Evolutionary conservation across 2,797 vertebrate species (phyloP).

Genomic region (Eurystomus glaucurus): DNA sequence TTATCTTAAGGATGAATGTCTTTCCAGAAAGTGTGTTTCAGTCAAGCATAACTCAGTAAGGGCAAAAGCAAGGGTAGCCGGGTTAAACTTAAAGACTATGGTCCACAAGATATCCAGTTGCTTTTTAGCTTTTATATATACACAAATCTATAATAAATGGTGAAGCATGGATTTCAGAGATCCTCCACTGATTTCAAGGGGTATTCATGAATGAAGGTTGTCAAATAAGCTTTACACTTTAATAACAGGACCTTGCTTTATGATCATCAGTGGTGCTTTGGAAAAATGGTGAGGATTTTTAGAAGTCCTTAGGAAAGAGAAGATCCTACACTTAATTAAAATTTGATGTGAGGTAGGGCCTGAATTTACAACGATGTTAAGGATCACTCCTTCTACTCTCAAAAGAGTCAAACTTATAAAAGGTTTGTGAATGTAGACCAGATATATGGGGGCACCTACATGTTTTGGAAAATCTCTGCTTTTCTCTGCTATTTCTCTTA

Average conservation of each 20-base stretch:
- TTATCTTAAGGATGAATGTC: not conserved
- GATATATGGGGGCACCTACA: fast-evolving
- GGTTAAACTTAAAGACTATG: not conserved
- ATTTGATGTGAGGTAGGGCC: not conserved
- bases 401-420: not conserved
- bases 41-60: not conserved
- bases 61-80: not conserved
- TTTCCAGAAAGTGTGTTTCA: not conserved
- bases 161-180: not conserved
- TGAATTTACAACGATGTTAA: not conserved
- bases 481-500: not conserved
- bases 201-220: not conserved
- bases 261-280: not conserved
- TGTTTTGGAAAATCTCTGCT: not conserved
- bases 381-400: not conserved
- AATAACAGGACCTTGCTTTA: not conserved
- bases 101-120: not conserved
- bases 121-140: not conserved
- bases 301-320: not conserved
- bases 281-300: not conserved
- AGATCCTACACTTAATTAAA: not conserved
- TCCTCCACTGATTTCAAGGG: not conserved
- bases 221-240: not conserved
- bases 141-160: not conserved
- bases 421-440: not conserved